phyloP scores from a whole-genome alignment of 2,113 vertebrate species.

The Chionomys nivalis region DNA sequence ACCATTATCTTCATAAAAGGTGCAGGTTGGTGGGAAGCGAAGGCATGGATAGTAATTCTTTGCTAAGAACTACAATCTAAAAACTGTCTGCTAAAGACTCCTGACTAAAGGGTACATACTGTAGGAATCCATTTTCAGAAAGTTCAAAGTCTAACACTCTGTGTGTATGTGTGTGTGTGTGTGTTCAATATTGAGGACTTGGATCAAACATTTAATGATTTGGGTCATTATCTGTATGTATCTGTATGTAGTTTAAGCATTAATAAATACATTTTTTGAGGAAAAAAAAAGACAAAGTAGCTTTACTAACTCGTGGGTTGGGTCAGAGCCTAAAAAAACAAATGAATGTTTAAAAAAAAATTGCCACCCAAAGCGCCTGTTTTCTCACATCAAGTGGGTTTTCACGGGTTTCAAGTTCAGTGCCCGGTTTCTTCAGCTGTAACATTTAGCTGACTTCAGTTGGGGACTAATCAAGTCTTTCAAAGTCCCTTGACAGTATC shows the following conservation, averaged over 20 bases:
- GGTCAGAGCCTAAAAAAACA: not conserved
- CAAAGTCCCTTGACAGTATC: not conserved
- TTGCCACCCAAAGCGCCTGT: not conserved
- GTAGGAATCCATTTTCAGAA: not conserved
- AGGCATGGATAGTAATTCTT: not conserved
- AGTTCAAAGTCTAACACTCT: not conserved
- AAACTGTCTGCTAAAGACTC: not conserved
- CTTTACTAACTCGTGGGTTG: not conserved
- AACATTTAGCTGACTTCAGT: not conserved
- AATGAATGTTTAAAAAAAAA: not conserved
- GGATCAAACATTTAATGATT: not conserved
- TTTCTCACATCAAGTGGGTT: slow-evolving; percentile 38
- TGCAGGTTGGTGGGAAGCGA: not conserved
- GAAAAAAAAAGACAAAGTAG: not conserved
- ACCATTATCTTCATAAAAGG: not conserved
- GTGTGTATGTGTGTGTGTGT: not conserved
- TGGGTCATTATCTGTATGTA: not conserved
- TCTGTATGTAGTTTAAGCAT: not conserved
- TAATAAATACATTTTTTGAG: not conserved
- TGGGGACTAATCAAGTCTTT: not conserved
- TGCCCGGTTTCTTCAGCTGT: not conserved
- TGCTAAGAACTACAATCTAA: not conserved
- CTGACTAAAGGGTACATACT: not conserved
- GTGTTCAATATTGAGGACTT: not conserved
- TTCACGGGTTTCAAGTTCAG: not conserved